phyloP scores from a whole-genome alignment of 2,888 invertebrate species.

The Encarsia formosa region DNA sequence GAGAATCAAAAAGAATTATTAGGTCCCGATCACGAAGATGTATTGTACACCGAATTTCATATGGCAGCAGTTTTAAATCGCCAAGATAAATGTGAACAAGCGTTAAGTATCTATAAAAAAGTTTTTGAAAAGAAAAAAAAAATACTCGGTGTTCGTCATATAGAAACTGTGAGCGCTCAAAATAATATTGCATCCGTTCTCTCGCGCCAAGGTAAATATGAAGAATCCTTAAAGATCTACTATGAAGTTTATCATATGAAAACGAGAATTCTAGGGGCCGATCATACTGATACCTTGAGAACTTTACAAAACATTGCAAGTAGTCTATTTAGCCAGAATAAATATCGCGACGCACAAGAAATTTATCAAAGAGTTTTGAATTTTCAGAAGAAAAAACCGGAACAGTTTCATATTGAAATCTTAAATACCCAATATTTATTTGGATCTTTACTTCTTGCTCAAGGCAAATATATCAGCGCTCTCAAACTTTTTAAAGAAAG shows the following conservation, averaged over 20 bases:
- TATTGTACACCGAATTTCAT: constrained; percentile 9
- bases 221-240: constrained; percentile 1
- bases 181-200: constrained; percentile 1
- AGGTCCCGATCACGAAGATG: constrained; percentile 3
- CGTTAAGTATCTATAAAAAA: constrained; percentile 1
- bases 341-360: not conserved
- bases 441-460: no score
- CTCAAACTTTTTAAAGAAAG: no score
- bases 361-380: constrained; percentile 3
- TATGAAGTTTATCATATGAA: constrained; percentile 5
- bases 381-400: constrained; percentile 1
- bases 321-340: not conserved
- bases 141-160: not conserved
- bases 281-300: constrained; percentile 4
- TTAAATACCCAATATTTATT: no score
- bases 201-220: not conserved
- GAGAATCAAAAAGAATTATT: constrained; percentile 23
- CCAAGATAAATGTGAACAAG: constrained; percentile 25
- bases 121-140: not conserved
- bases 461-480: no score
- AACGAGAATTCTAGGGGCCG: not conserved
- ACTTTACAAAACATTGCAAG: not conserved
- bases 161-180: not conserved
- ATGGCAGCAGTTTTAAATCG: constrained; percentile 24
- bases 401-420: constrained; percentile 2